phyloP scores from a whole-genome alignment of 30 jellyfish, hydroid and myxozoan genomes.

The Aurelia sp. region DNA sequence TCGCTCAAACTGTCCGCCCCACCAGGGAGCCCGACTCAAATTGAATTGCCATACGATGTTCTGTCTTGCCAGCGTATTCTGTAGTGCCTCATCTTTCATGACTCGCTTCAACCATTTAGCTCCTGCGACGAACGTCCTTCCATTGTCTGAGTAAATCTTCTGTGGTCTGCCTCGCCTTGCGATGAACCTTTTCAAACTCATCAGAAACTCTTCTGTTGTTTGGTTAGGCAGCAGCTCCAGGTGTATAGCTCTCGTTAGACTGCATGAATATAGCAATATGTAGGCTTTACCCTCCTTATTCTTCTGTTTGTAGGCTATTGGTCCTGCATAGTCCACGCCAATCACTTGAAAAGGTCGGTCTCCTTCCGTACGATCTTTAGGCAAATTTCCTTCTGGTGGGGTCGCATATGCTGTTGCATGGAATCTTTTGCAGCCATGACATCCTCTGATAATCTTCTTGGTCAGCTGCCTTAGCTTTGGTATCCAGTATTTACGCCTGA shows the following conservation, averaged over 20 bases:
- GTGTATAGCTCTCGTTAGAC: slow-evolving; percentile 57
- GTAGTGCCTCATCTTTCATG: slow-evolving; percentile 38
- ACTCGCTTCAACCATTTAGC: slow-evolving; percentile 55
- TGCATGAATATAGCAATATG: slow-evolving; percentile 43
- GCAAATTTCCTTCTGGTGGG: slow-evolving; percentile 51
- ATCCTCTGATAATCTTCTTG: slow-evolving; percentile 17
- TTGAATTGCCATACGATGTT: slow-evolving; percentile 20
- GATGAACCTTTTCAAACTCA: slow-evolving; percentile 33
- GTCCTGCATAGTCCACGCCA: slow-evolving; percentile 70
- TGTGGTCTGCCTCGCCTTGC: slow-evolving; percentile 40
- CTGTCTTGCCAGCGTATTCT: slow-evolving; percentile 27
- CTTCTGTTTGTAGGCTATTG: slow-evolving; percentile 19
- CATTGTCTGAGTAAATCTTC: slow-evolving; percentile 53
- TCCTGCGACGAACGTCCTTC: slow-evolving; percentile 26
- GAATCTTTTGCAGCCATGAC: slow-evolving; percentile 59
- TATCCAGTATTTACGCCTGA: slow-evolving; percentile 48
- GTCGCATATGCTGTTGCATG: slow-evolving; percentile 13
- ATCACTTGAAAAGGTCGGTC: slow-evolving; percentile 22
- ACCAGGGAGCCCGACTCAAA: slow-evolving; percentile 45
- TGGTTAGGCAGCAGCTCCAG: slow-evolving; percentile 47
- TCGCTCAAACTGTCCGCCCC: slow-evolving; percentile 74
- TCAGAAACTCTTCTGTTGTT: slow-evolving; percentile 40
- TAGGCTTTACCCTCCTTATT: slow-evolving; percentile 27
- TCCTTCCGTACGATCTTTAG: slow-evolving; percentile 47
- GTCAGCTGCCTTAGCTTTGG: slow-evolving; percentile 38